Evolutionary conservation across 2,797 vertebrate species (phyloP), one percentile per base, ranked within the genome.

Genomic region (Hozukius guyotensis): DNA sequence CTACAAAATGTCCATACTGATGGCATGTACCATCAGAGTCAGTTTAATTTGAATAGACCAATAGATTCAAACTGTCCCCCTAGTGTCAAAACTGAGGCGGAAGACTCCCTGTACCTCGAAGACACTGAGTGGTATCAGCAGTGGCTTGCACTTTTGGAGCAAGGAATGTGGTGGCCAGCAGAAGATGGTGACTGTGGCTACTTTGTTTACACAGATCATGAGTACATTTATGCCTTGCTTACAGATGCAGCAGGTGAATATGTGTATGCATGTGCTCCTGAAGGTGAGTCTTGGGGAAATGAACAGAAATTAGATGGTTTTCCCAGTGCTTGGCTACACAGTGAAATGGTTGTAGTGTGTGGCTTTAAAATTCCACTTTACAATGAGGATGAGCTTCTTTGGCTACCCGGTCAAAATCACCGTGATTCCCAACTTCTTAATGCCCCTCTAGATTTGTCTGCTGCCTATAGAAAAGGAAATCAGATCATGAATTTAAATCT

Each of bases 101-200:
- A 97, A 76, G 97, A 94, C 34, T 88, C 93, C 42, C 29, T 89
- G 46, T 97, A 96, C 84, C 95, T 97, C 13, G 94, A 95, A 81
- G 96, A 97, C 63, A 92, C 90, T 73, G 97, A 94, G 92, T 98
- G 97, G 89, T 98, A 97, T 90, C 97, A 97, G 71, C 97, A 98
- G 76, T 99, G 98, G 98, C 95, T 98, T 72, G 90, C 94, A 67
- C 95, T 97, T 93, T 94, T 99, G 87, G 97, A 98, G 87, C 97
- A 97, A 92, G 98, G 98, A 2, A 86, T 99, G 74, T 99, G 99
- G 99, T 99, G 97, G 97, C 97, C 97, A 60, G 97, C 97, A 68
- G 97, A 98, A 86, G 95, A 98, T 87, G 97, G 97, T 46, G 95
- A 98, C 72, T 99, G 96, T 95, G 98, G 98, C 22, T 98, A 99